phyloP scores from a whole-genome alignment of 1,140 invertebrate genomes.

The Euura lappo region DNA sequence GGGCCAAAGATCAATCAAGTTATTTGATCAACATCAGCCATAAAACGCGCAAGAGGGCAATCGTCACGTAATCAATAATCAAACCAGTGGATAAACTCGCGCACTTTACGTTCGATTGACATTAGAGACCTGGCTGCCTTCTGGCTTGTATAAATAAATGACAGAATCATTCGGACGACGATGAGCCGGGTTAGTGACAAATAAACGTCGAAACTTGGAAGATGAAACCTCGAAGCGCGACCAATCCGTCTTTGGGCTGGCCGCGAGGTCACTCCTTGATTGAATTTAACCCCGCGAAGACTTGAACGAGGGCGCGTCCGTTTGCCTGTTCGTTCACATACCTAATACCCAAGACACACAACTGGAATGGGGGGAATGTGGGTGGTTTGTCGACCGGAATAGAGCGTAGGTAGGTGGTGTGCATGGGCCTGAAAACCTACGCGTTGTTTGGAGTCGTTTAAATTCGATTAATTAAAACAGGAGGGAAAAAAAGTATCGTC shows the following conservation, averaged over 20 bases:
- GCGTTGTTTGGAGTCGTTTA: slow-evolving; percentile 6
- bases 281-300: background rate
- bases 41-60: background rate
- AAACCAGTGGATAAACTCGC: no score
- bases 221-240: no score
- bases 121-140: no score
- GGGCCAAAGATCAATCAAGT: no score
- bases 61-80: background rate
- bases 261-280: background rate
- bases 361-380: background rate
- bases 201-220: no score
- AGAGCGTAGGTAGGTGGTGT: background rate
- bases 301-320: background rate
- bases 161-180: background rate
- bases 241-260: no score
- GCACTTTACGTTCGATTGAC: no score
- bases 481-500: background rate
- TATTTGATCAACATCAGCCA: no score
- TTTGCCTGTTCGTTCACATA: background rate
- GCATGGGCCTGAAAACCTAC: background rate
- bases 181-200: no score
- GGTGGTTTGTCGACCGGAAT: background rate
- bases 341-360: background rate
- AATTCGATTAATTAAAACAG: background rate
- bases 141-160: background rate